Evolutionary conservation across 2,888 invertebrate species (phyloP).

Genomic region (Lasioglossum oenotherae): DNA sequence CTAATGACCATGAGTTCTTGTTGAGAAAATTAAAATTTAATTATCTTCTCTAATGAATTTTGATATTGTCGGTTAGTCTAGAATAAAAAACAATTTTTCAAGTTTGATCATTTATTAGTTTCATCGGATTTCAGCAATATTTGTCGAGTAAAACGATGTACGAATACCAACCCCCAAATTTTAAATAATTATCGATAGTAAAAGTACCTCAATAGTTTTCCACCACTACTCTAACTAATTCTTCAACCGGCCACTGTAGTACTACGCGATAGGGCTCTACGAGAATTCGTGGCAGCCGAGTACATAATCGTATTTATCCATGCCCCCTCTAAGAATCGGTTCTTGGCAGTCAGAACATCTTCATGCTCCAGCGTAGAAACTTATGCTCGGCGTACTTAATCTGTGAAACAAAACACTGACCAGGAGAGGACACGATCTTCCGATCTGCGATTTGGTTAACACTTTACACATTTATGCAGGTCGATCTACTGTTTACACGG

Average conservation of each 20-base stretch:
- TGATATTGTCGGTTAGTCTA: too few species aligned
- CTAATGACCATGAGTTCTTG: too few species aligned
- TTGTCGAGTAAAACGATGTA: too few species aligned
- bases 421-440: background rate
- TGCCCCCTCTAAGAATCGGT: slow-evolving; percentile 29
- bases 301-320: slow-evolving; percentile 36
- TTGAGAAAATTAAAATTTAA: too few species aligned
- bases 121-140: too few species aligned
- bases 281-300: slow-evolving; percentile 29
- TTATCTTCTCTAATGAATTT: too few species aligned
- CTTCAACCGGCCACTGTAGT: slow-evolving; percentile 1
- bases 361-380: slow-evolving; percentile 65
- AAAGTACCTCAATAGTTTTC: too few species aligned
- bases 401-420: slow-evolving; percentile 38
- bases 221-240: too few species aligned
- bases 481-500: background rate
- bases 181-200: too few species aligned
- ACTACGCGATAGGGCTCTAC: slow-evolving; percentile 5
- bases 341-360: slow-evolving; percentile 39
- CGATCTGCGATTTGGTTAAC: background rate
- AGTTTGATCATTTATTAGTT: too few species aligned
- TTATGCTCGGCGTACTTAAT: slow-evolving; percentile 67
- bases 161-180: too few species aligned
- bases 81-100: too few species aligned
- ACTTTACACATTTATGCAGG: background rate